Evolutionary conservation across 1,140 invertebrate species (phyloP).

Genomic region (Zaprionus gabonicus): DNA sequence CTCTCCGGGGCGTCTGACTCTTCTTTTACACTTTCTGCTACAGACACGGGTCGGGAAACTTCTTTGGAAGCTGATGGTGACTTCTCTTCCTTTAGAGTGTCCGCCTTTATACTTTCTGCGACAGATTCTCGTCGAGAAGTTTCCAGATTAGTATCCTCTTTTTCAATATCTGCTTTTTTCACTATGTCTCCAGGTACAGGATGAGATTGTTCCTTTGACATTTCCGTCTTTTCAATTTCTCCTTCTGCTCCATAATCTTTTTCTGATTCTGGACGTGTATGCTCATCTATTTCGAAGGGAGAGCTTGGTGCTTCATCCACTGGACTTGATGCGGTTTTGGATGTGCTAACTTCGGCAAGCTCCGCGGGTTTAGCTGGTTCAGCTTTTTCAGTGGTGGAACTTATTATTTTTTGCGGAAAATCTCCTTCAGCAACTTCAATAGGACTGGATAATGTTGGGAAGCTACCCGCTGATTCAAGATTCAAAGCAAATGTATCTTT

Average conservation of each 20-base stretch:
- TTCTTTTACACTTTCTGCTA: slow-evolving; percentile 12
- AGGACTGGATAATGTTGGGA: slow-evolving; percentile 70
- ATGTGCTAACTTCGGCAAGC: slow-evolving; percentile 15
- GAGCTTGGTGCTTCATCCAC: slow-evolving; percentile 58
- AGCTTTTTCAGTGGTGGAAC: not conserved
- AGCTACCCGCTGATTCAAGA: slow-evolving; percentile 29
- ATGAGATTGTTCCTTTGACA: not conserved
- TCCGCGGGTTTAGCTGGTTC: slow-evolving; percentile 42
- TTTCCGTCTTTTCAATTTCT: not conserved
- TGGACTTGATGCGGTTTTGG: slow-evolving; percentile 59
- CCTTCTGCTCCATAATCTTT: not conserved
- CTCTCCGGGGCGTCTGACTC: slow-evolving; percentile 1
- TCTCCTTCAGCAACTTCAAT: slow-evolving; percentile 72
- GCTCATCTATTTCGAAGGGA: slow-evolving; percentile 15
- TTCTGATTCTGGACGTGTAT: slow-evolving; percentile 1
- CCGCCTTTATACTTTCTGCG: slow-evolving; percentile 28
- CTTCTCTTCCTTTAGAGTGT: slow-evolving; percentile 29
- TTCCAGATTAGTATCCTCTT: too few species aligned
- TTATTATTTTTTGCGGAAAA: slow-evolving; percentile 32
- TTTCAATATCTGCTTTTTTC: too few species aligned
- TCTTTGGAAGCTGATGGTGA: slow-evolving; percentile 7
- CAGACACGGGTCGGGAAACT: slow-evolving; percentile 32
- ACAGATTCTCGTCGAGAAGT: slow-evolving; percentile 16
- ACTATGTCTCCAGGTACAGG: too few species aligned
- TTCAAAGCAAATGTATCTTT: slow-evolving; percentile 29